phyloP scores from a whole-genome alignment of 2,113 vertebrate species.

The Amphilophus citrinellus region DNA sequence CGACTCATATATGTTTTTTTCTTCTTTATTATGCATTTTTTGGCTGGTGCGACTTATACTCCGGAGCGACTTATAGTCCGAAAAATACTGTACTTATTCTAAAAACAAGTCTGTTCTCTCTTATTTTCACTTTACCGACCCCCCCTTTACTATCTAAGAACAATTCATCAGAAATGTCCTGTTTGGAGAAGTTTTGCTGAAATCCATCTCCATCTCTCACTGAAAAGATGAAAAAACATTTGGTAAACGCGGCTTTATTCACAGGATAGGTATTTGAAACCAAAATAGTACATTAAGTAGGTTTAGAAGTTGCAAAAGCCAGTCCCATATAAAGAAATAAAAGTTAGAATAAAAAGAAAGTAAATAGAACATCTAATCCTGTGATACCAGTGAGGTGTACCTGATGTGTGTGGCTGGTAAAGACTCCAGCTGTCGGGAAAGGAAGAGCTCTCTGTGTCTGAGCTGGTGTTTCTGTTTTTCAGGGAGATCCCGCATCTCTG shows the following conservation, averaged over 20 bases:
- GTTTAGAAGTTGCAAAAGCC: not conserved
- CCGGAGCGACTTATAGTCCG: no score
- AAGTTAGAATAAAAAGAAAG: not conserved
- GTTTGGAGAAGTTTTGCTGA: not conserved
- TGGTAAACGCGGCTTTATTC: not conserved
- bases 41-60: no score
- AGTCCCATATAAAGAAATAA: not conserved
- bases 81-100: not conserved
- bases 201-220: no score
- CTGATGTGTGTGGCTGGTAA: slow-evolving; percentile 97
- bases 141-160: not conserved
- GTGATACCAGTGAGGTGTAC: slow-evolving; percentile 60
- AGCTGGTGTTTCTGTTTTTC: slow-evolving; percentile 97
- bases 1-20: no score
- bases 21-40: no score
- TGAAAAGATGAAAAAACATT: slow-evolving; percentile 1
- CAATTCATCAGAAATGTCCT: not conserved
- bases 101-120: not conserved
- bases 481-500: slow-evolving; percentile 92
- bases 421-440: slow-evolving; percentile 95
- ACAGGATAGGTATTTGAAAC: slow-evolving; percentile 1
- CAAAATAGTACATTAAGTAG: not conserved
- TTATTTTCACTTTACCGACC: not conserved
- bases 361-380: not conserved
- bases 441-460: slow-evolving; percentile 93